Base-by-base conservation (phyloP, 2,113 vertebrate species). In the Hypomesus transpacificus region DNA sequence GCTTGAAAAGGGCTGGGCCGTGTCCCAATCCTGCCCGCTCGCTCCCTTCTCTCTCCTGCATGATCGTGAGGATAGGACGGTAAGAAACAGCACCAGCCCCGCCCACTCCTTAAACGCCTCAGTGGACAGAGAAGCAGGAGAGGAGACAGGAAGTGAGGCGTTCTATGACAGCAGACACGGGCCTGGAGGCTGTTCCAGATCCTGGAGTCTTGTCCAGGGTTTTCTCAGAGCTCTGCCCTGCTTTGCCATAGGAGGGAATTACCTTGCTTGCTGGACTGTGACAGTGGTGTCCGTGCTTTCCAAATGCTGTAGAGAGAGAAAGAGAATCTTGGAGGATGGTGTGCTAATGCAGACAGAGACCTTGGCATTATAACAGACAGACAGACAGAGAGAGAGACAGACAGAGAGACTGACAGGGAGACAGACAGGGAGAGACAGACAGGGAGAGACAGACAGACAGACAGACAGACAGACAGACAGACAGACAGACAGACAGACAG, bases 11-110 rank as follows among this genome's bases (percentile, higher is more conserved):
- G 18, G 16, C 1, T 4, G 54, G 7, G 73, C 79, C 71, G 20
- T 26, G 39, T 56, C 68, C 52, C 0, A 52, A 62, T 57, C 65
- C 72, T 52, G 59, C 54, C 24, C 69, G 68, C 75, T 13, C 50
- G 61, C 60, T 53, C 69, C 69, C 24, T 61, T 63, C 52, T 26
- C 39, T 14, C 54, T 31, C 9, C 16, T 56, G n/a, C 53, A 46
- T 46, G 39, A 46, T 46, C 39, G 39, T 46, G 6, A 46, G 8
- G 39, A 46, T 46, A 46, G 39, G 39, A 46, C 39, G 39, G 2
- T 46, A 46, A 46, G 39, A 46, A 46, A 9, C 39, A 46, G 39
- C 53, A 18, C 17, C 3, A 1, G 5, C 53, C 53, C n/a, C 53
- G 5, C 53, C 53, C n/a, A 5, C 53, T 56, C 53, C 53, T 9